These are phyloP conservation scores for Cheilosia scutellata DNA, from an alignment of 2,888 invertebrate species.

Conservation along the genomic window DNA sequence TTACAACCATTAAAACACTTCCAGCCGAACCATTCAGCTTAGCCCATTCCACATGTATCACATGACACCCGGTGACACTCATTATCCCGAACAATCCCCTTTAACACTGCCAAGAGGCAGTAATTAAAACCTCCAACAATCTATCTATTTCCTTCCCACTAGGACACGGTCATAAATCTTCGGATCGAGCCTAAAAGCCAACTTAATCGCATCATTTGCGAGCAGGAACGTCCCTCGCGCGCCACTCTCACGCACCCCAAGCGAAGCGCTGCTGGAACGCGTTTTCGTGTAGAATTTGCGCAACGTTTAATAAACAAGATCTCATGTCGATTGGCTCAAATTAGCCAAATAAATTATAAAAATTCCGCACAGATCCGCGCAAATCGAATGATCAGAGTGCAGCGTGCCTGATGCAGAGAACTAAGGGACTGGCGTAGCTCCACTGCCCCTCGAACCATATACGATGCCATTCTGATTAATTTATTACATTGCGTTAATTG, in stretches of 20 bases:
- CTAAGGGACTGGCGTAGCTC: slow-evolving; percentile 25
- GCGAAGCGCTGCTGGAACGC: slow-evolving; percentile 74
- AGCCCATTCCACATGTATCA: slow-evolving; percentile 59
- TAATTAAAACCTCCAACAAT: slow-evolving; percentile 74
- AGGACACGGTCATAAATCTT: slow-evolving; percentile 69
- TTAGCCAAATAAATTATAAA: slow-evolving; percentile 83
- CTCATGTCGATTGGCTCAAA: slow-evolving; percentile 83
- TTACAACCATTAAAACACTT: slow-evolving; percentile 48
- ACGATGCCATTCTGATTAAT: slow-evolving; percentile 74
- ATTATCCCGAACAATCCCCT: slow-evolving; percentile 63
- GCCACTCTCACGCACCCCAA: slow-evolving; percentile 12
- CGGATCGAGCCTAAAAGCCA: slow-evolving; percentile 71
- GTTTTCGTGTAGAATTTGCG: slow-evolving; percentile 79
- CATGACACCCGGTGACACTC: slow-evolving; percentile 69
- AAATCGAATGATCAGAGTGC: slow-evolving; percentile 47
- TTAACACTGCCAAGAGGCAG: slow-evolving; percentile 59
- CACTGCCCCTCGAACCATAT: slow-evolving; percentile 13
- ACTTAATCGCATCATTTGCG: slow-evolving; percentile 73
- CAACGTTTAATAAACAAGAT: slow-evolving; percentile 83
- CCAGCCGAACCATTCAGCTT: slow-evolving; percentile 8
- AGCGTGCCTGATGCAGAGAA: slow-evolving; percentile 8
- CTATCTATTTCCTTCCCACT: slow-evolving; percentile 71
- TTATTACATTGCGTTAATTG: slow-evolving; percentile 76
- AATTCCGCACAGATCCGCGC: slow-evolving; percentile 63
- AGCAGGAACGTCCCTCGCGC: slow-evolving; percentile 32